phyloP scores from a whole-genome alignment of 2,797 vertebrate species.

The Muscicapa comitata region DNA sequence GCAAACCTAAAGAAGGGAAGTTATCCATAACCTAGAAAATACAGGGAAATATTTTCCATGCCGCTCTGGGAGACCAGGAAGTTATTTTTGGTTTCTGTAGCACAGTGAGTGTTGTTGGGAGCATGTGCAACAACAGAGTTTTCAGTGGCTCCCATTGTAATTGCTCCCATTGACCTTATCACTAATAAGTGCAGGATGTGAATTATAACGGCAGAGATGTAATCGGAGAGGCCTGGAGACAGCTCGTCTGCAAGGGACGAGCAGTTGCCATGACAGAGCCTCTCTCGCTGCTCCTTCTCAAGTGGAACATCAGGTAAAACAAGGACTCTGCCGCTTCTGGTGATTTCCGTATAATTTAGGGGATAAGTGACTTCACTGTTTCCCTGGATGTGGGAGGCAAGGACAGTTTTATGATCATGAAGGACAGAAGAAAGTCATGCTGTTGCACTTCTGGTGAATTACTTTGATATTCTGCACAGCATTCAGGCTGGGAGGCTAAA shows the following conservation, averaged over 20 bases:
- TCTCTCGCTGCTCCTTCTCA: neutral
- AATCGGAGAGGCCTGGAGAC: slow-evolving; percentile 59
- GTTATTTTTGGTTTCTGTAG: slow-evolving; percentile 67
- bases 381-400: neutral
- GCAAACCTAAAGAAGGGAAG: slow-evolving; percentile 33
- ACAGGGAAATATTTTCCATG: slow-evolving; percentile 47
- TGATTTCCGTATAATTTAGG: neutral
- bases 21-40: slow-evolving; percentile 53
- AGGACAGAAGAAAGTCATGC: neutral
- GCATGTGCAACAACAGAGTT: slow-evolving; percentile 40
- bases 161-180: slow-evolving; percentile 49
- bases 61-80: slow-evolving; percentile 38
- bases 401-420: neutral
- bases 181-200: slow-evolving; percentile 55
- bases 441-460: neutral
- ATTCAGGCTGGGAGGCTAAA: neutral
- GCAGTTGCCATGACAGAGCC: slow-evolving; percentile 37
- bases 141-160: slow-evolving; percentile 59
- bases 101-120: neutral
- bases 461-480: neutral
- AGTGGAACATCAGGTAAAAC: slow-evolving; percentile 35
- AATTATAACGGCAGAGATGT: slow-evolving; percentile 48
- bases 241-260: slow-evolving; percentile 33
- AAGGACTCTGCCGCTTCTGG: neutral
- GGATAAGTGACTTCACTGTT: neutral